Evolutionary conservation across 30 jellyfish, hydroid and myxozoan genomes (phyloP).

Genomic region (Catostylus mosaicus): DNA sequence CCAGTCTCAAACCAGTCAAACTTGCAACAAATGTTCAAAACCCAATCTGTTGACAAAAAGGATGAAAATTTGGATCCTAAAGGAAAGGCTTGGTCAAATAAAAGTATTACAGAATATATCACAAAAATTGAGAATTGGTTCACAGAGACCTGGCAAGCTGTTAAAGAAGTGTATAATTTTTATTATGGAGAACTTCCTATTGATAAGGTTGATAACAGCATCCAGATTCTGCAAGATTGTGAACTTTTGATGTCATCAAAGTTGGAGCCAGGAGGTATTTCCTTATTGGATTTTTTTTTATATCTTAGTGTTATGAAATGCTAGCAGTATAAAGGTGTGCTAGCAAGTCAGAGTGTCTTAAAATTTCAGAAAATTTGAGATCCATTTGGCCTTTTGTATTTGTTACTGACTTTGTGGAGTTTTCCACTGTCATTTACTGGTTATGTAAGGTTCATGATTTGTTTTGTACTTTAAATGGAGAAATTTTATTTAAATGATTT

Average conservation of each 20-base stretch:
- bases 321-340: no score
- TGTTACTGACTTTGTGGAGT: no score
- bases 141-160: slow-evolving; percentile 61
- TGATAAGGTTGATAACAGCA: slow-evolving; percentile 79
- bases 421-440: no score
- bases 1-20: slow-evolving; percentile 46
- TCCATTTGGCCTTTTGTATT: no score
- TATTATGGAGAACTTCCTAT: slow-evolving; percentile 65
- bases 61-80: slow-evolving; percentile 81
- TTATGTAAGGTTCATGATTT: no score
- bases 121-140: slow-evolving; percentile 73
- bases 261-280: slow-evolving; percentile 91
- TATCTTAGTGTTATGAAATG: not conserved
- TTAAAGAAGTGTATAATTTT: slow-evolving; percentile 75
- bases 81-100: slow-evolving; percentile 96
- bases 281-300: not conserved
- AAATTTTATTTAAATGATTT: no score
- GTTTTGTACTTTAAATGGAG: no score
- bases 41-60: slow-evolving; percentile 6
- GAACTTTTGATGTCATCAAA: slow-evolving; percentile 54
- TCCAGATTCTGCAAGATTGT: slow-evolving; percentile 76
- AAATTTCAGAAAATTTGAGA: no score
- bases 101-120: slow-evolving; percentile 77
- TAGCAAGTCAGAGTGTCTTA: no score
- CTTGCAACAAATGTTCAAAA: slow-evolving; percentile 64